These are phyloP conservation scores for Ophion costatus DNA, from an alignment of 2,888 invertebrate genomes.

Conservation along the genomic window DNA sequence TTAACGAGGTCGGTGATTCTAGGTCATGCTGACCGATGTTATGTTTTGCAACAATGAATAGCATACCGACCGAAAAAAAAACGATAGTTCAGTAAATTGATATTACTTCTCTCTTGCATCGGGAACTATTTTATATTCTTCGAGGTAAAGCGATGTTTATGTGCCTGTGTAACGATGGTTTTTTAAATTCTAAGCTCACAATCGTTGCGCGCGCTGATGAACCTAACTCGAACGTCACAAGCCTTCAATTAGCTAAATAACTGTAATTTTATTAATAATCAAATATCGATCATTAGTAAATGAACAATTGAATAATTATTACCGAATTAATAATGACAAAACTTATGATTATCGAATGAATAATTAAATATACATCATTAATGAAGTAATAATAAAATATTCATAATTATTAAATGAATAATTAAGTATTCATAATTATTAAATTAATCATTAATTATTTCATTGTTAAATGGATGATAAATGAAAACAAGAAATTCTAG, in stretches of 20 bases:
- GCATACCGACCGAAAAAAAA: not conserved
- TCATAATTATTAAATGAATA: no score
- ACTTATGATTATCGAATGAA: not conserved
- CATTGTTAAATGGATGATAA: not conserved
- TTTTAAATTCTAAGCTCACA: no score
- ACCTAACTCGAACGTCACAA: constrained; percentile 46
- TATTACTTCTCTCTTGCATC: constrained; percentile 16
- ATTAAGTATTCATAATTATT: no score
- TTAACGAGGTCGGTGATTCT: constrained; percentile 58
- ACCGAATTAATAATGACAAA: not conserved
- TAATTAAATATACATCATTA: no score
- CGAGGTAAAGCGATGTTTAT: not conserved
- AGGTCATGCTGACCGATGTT: constrained; percentile 37
- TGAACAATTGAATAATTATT: no score
- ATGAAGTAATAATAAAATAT: no score
- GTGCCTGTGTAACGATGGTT: not conserved
- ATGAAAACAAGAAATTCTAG: not conserved
- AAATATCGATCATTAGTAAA: no score
- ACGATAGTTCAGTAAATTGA: constrained; percentile 55
- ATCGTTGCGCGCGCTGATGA: constrained; percentile 27
- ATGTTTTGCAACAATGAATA: not conserved
- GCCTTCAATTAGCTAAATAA: no score
- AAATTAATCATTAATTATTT: not conserved
- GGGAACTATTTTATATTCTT: constrained; percentile 12
- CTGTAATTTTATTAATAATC: no score